Base-by-base conservation (phyloP, 2,888 invertebrate species). In the Rhingia campestris region DNA sequence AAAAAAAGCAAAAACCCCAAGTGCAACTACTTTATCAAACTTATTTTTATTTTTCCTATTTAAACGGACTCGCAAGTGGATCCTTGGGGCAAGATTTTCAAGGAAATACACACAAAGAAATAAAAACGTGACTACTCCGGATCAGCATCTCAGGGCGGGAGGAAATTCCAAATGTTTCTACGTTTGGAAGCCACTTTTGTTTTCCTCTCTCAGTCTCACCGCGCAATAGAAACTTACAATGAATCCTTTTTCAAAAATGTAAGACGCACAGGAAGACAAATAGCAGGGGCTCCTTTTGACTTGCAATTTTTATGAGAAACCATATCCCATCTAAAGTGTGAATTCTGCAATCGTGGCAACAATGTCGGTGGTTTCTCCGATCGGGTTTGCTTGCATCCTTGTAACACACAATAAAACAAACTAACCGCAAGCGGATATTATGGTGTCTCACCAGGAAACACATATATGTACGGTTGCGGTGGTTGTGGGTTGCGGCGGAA, bases 381-480 rank as follows among this genome's bases (percentile, higher is more conserved):
- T 58, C 49, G 54, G 56, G 67, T 14, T 33, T 39, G 56, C 58
- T 45, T 70, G 80, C 74, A 66, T 75, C 80, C 74, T 79, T 80
- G 80, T 84, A 75, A 80, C 66, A 70, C 80, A 84, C 80, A 22
- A 22, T 22, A 22, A 22, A 22, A 22, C 22, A 75, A 84, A 70
- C 74, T 76, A 84, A 80, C 84, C 84, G 74, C 80, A 66, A 80
- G 53, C 84, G 80, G 84, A 84, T 80, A 66, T 84, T 84, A 70
- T 80, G 80, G 59, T 63, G 59, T 47, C 56, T 67, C 37, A 49
- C 58, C 22, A 51, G 66, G 51, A 58, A 67, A 37, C 75, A 66
- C 58, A 58, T 30, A 54, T 54, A 22, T 37, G 61, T 14, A 12
- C 35, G 51, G 56, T 22, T 22, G 12, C 47, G 51, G 39, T 43